These are phyloP conservation scores for Agelaius tricolor DNA, from an alignment of 2,113 vertebrate genomes.

Conservation along the genomic window DNA sequence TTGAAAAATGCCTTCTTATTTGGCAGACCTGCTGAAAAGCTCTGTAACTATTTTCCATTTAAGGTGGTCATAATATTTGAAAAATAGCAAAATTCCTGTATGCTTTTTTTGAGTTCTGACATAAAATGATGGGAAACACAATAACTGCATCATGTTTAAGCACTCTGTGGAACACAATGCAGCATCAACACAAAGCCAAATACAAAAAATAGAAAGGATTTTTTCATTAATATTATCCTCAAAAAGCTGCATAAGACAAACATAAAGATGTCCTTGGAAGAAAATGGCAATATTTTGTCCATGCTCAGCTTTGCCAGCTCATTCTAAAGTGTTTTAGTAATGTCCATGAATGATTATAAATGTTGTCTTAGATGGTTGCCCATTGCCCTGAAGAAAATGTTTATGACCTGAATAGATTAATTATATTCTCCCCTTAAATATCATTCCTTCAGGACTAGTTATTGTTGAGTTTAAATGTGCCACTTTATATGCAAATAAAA, in stretches of 20 bases:
- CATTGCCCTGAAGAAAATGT: constrained; percentile 76
- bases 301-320: constrained; percentile 37
- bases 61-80: neutral
- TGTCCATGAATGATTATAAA: constrained; percentile 67
- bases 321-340: constrained; percentile 48
- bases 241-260: constrained; percentile 34
- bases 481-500: constrained; percentile 83
- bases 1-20: neutral
- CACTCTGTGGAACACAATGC: neutral
- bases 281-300: constrained; percentile 32
- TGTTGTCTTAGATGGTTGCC: constrained; percentile 66
- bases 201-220: constrained; percentile 5
- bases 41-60: neutral
- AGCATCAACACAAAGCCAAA: neutral
- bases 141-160: neutral
- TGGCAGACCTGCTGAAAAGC: neutral
- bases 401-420: constrained; percentile 74
- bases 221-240: constrained; percentile 23
- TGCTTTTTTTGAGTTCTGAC: neutral
- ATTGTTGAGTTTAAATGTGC: constrained; percentile 74
- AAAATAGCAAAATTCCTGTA: neutral
- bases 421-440: constrained; percentile 75
- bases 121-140: constrained; percentile 14
- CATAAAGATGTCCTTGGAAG: constrained; percentile 32
- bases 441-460: constrained; percentile 74